Evolutionary conservation across 2,797 vertebrate species (phyloP), one percentile per base, ranked within the genome.

Genomic region (Pangasius djambal): DNA sequence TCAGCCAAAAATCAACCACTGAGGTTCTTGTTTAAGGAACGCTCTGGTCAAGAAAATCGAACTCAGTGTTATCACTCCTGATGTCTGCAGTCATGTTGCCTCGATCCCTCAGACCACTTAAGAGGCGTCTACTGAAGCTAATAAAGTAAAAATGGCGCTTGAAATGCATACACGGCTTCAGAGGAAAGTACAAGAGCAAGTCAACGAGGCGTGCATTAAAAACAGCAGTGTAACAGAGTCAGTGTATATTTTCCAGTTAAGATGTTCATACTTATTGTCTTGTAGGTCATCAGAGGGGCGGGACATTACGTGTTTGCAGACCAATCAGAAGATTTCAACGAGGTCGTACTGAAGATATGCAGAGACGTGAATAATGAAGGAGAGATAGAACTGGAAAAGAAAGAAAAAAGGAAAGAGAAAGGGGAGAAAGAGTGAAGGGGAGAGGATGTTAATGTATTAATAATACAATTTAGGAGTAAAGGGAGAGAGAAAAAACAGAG

Each of bases 221-320:
- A 22, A 44, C 40, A 22, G 18, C 52, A 59, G 16, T 25, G 52
- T 25, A 25, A 6, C 5, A 16, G 2, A 25, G 34, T 63, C 28
- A 20, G 13, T 20, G 37, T 4, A 44, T 10, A 22, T 37, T 20
- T 37, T 59, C 31, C 20, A 37, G 79, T 37, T n/a, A 18, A 16
- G 2, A 31, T 55, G 3, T 18, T 55, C 10, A 40, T 79, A n/a
- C 16, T 79, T 59, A 40, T 40, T 83, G 79, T 61, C 13, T 86
- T 0, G 15, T 89, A 99, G 98, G 97, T 97, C 91, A 97, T 99
- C 93, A 96, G 97, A 67, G 98, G 98, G 86, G 98, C 97, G 0
- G 98, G 98, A 86, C 98, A 99, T 92, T 99, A 99, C 0, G 98
- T 98, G 85, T 98, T 98, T 0, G 98, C 98, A 0, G 98, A 99